Conservation (phyloP, 2,888 invertebrate genomes). For the Azorinus chamasolen region DNA sequence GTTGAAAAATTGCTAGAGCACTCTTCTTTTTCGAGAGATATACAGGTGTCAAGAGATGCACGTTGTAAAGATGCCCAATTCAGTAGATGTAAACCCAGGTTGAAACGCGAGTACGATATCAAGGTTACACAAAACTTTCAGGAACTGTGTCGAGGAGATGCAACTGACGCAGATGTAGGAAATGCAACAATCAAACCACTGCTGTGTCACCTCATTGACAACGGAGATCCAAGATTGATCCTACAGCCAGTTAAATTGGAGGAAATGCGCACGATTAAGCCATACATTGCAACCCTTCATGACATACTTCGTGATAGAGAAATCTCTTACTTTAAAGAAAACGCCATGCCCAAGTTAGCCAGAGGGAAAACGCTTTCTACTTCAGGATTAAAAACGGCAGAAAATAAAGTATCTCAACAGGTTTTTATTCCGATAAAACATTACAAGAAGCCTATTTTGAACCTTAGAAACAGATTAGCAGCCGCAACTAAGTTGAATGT, state of each 20-base stretch:
- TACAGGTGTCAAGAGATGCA: too few species aligned
- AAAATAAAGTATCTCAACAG: conserved; percentile 6
- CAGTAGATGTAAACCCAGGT: too few species aligned
- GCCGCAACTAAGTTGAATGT: conserved; percentile 8
- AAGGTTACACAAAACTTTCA: neutral
- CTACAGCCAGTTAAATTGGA: conserved; percentile 10
- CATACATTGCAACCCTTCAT: conserved; percentile 7
- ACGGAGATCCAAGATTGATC: conserved; percentile 3
- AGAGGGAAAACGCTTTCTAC: neutral
- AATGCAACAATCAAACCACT: neutral
- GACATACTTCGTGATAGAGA: conserved; percentile 4
- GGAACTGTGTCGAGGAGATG: conserved; percentile 3
- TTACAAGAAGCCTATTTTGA: neutral
- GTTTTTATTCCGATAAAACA: too few species aligned
- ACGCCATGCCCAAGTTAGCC: neutral
- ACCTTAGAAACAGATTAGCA: neutral
- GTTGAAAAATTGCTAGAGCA: too few species aligned
- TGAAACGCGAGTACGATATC: too few species aligned
- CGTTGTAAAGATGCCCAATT: too few species aligned
- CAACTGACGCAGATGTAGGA: neutral
- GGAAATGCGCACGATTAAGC: conserved; percentile 2
- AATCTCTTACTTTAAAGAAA: neutral
- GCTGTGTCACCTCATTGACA: conserved; percentile 6
- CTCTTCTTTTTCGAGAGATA: too few species aligned
- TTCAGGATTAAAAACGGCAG: neutral